Evolutionary conservation across 2,113 vertebrate species (phyloP), one percentile per base, ranked within the genome.

Genomic region (Antigone vipio): DNA sequence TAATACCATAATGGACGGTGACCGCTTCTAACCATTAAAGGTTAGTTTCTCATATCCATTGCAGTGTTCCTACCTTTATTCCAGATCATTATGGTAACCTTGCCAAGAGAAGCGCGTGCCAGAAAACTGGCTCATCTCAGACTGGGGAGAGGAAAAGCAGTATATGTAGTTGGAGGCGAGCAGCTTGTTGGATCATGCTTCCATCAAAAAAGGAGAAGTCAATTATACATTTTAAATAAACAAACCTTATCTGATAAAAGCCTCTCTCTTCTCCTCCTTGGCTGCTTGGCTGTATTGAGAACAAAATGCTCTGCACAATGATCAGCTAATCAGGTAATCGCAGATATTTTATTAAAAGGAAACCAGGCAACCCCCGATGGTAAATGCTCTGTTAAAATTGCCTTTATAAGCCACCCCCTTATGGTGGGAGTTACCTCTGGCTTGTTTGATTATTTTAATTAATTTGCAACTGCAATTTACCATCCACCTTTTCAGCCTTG

Each of bases 371-470:
- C 59, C 68, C 80, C 75, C 44, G 30, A 78, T 90, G 63, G 80
- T 94, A 75, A 89, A 96, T 90, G 77, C 38, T 77, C 42, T 77
- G 49, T 95, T 94, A 87, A 62, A 62, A 50, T 85, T 82, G 91
- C 44, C 67, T 88, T 92, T 87, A 59, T 88, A 89, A 94, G 83
- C 90, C 92, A 42, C 26, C 88, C 62, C 74, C 62, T 92, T 88
- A 84, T 91, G 73, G 58, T 89, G 85, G 60, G 67, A 75, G 92
- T 96, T 96, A 81, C 55, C 78, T 75, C n/a, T 92, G 92, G 59
- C 47, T 89, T 88, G 40, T 85, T 91, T 95, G 89, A 72, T 88
- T 96, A 67, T 95, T 95, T 96, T 96, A 95, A 95, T 97, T 96
- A 95, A 96, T 95, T 95, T 92, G 74, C 84, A 95, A 87, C 84